These are phyloP conservation scores for Caligus rogercresseyi DNA, from an alignment of 1,140 invertebrate species.

Conservation along the genomic window DNA sequence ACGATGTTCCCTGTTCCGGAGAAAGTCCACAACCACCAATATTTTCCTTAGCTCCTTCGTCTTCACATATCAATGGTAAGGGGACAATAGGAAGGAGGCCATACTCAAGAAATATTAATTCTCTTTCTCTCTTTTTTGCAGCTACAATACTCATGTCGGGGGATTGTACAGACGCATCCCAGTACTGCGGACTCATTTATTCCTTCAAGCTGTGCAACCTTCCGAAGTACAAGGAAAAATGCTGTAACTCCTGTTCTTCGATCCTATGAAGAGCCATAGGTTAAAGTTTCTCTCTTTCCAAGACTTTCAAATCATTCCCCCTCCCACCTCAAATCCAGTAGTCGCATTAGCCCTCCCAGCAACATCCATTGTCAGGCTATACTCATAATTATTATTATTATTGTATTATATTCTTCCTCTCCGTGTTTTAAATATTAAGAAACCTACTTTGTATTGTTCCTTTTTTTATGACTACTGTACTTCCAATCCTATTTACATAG, in stretches of 20 bases:
- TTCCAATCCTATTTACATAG: no score
- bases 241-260: constrained; percentile 1
- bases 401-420: no score
- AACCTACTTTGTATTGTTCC: no score
- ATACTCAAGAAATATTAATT: not conserved
- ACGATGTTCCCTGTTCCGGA: not conserved
- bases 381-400: no score
- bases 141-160: not conserved
- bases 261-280: not conserved
- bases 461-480: no score
- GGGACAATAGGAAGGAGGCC: not conserved
- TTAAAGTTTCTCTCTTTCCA: not conserved
- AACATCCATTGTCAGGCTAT: not conserved
- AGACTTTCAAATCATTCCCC: not conserved
- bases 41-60: not conserved
- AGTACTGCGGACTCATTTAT: constrained; percentile 9
- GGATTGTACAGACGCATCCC: not conserved
- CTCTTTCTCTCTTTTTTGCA: not conserved
- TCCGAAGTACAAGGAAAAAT: constrained; percentile 5
- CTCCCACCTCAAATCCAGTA: not conserved
- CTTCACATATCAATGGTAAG: not conserved
- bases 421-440: not conserved
- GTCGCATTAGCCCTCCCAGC: not conserved
- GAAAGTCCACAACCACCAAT: not conserved
- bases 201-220: constrained; percentile 9